phyloP scores from a whole-genome alignment of 2,888 invertebrate genomes.

The Trissolcus brochymenae region DNA sequence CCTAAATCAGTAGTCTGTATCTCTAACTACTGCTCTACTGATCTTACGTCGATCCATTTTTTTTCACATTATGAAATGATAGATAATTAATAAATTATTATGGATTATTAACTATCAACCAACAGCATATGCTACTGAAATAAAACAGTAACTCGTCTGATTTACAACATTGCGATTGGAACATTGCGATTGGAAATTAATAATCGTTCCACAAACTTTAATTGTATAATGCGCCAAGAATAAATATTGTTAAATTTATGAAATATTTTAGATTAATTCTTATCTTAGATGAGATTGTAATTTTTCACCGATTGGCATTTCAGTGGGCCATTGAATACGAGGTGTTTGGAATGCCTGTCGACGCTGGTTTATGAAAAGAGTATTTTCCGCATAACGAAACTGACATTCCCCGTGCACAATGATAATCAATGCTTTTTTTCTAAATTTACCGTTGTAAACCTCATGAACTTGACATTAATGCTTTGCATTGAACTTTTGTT shows the following conservation, averaged over 20 bases:
- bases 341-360: slow-evolving; percentile 45
- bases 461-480: slow-evolving; percentile 37
- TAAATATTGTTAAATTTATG: slow-evolving; percentile 21
- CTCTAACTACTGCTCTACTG: too few species aligned
- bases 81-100: too few species aligned
- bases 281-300: slow-evolving; percentile 5
- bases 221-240: too few species aligned
- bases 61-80: too few species aligned
- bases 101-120: too few species aligned
- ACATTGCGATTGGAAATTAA: too few species aligned
- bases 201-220: too few species aligned
- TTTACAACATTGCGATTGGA: too few species aligned
- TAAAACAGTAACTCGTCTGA: too few species aligned
- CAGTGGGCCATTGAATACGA: slow-evolving; percentile 35
- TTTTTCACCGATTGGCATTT: slow-evolving; percentile 44
- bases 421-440: slow-evolving; percentile 44
- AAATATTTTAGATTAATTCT: background rate
- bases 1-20: too few species aligned
- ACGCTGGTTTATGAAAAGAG: slow-evolving; percentile 47
- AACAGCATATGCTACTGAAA: too few species aligned
- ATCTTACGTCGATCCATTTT: too few species aligned
- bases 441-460: slow-evolving; percentile 34
- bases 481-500: slow-evolving; percentile 16
- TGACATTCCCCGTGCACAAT: slow-evolving; percentile 35
- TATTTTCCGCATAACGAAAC: slow-evolving; percentile 48